phyloP scores from a whole-genome alignment of 1,140 invertebrate genomes.

The Drosophila yakuba region DNA sequence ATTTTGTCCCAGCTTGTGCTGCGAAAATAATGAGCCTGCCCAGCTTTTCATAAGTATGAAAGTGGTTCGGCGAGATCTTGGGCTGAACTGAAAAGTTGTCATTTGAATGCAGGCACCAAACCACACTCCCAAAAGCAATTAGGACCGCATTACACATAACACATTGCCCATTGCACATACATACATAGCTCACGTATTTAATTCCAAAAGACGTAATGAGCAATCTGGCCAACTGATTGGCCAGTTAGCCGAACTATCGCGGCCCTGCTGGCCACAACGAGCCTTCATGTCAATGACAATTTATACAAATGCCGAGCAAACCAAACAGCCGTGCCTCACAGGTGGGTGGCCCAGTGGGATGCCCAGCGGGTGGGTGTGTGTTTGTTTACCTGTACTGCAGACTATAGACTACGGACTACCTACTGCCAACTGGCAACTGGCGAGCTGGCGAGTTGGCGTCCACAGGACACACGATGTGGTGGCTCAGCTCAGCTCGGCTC shows the following conservation, averaged over 20 bases:
- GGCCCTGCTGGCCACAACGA: neutral
- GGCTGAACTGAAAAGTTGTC: neutral
- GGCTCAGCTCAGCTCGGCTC: constrained; percentile 1
- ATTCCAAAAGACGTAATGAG: constrained; percentile 2
- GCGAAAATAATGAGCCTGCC: constrained; percentile 41
- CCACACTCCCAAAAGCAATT: neutral
- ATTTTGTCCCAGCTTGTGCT: neutral
- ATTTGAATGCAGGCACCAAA: neutral
- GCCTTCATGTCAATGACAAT: constrained; percentile 29
- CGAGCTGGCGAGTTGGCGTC: too few relatives aligned
- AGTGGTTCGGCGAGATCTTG: neutral
- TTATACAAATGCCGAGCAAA: constrained; percentile 24
- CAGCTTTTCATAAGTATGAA: constrained; percentile 4
- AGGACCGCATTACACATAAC: neutral
- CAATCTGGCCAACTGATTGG: constrained; percentile 5
- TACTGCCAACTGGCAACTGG: neutral
- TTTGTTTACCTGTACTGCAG: neutral
- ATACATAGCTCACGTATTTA: too few relatives aligned
- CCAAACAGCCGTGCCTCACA: constrained; percentile 13
- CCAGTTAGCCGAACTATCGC: neutral
- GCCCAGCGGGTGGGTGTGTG: neutral
- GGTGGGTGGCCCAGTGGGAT: too few relatives aligned
- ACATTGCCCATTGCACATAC: too few relatives aligned
- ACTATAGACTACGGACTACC: constrained; percentile 4
- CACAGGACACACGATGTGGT: constrained; percentile 25